Evolutionary conservation across 2,797 vertebrate species (phyloP).

Genomic region (Schizothorax lantsangensis): DNA sequence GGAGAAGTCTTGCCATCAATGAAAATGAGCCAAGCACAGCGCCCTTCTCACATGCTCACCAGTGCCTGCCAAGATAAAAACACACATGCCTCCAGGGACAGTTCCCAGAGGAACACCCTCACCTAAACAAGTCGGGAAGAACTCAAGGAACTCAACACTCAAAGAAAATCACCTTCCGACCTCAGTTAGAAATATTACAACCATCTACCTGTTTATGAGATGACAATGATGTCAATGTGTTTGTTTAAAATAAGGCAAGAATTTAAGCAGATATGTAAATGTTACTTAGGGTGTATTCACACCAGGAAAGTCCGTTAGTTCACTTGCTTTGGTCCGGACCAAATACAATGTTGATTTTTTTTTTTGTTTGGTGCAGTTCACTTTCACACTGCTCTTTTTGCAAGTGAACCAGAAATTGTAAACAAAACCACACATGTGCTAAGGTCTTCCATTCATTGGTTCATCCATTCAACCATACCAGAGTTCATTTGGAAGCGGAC

Average conservation of each 20-base stretch:
- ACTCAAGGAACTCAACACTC: slow-evolving; percentile 26
- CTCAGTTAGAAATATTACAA: slow-evolving; percentile 38
- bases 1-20: slow-evolving; percentile 55
- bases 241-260: background rate
- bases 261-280: background rate
- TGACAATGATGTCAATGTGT: slow-evolving; percentile 4
- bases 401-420: no score
- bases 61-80: slow-evolving; percentile 33
- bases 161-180: slow-evolving; percentile 16
- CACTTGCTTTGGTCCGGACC: no score
- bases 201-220: slow-evolving; percentile 24
- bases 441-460: no score
- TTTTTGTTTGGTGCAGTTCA: no score
- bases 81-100: slow-evolving; percentile 17
- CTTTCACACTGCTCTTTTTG: no score
- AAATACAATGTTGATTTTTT: no score
- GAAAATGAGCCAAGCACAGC: slow-evolving; percentile 56
- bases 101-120: slow-evolving; percentile 14
- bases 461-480: no score
- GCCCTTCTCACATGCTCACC: slow-evolving; percentile 30
- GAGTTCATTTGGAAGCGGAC: no score
- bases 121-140: slow-evolving; percentile 27
- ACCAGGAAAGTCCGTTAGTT: no score
- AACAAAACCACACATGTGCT: no score
- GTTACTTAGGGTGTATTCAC: background rate